These are phyloP conservation scores for Gallinago media DNA, from an alignment of 2,113 vertebrate genomes.

Conservation along the genomic window DNA sequence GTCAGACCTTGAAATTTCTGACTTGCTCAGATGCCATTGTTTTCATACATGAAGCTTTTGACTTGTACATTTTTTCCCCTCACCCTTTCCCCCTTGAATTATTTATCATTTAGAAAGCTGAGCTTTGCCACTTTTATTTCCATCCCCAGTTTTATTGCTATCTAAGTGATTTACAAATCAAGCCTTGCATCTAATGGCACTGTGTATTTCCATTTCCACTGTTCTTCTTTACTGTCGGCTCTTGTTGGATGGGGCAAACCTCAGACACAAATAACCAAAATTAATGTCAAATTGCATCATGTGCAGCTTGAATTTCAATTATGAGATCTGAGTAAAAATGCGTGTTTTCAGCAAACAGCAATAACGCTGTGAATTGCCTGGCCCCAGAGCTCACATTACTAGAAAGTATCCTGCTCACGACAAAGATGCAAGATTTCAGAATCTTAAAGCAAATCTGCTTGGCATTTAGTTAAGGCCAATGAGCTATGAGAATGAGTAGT, in stretches of 20 bases:
- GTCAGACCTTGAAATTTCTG: conserved; percentile 37
- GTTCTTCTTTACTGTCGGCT: conserved; percentile 45
- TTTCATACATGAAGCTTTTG: neutral
- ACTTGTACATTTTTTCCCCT: neutral
- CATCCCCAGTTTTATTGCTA: conserved; percentile 49
- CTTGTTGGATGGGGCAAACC: conserved; percentile 43
- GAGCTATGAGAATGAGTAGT: neutral
- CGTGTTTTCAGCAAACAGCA: conserved; percentile 36
- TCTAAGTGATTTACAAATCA: conserved; percentile 72
- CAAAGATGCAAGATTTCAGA: neutral
- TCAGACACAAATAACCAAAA: conserved; percentile 58
- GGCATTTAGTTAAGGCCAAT: conserved; percentile 33
- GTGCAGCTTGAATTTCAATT: conserved; percentile 69
- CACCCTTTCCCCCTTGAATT: conserved; percentile 44
- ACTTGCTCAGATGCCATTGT: conserved; percentile 11
- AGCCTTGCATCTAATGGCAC: conserved; percentile 36
- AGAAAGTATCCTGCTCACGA: conserved; percentile 29
- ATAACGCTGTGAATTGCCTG: neutral
- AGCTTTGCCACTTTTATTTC: conserved; percentile 70
- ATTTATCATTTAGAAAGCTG: conserved; percentile 70
- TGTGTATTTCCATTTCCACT: conserved; percentile 62
- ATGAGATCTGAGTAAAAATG: conserved; percentile 44
- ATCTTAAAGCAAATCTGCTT: conserved; percentile 20
- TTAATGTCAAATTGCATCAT: conserved; percentile 72
- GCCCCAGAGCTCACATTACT: neutral